phyloP scores from a whole-genome alignment of 2,113 vertebrate genomes.

The Xenopus tropicalis region UCB_Xtro_10.0 CM004444.2:14071501-14072000 shows the following conservation, averaged over 20 bases:
- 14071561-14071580: slow-evolving; percentile 33
- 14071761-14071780: slow-evolving; percentile 35
- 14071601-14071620: neutral
- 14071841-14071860: neutral
- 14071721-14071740: slow-evolving; percentile 25
- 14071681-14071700: slow-evolving; percentile 32
- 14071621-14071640: slow-evolving; percentile 4
- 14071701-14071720: slow-evolving; percentile 7
- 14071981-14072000: neutral
- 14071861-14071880: neutral
- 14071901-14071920: neutral
- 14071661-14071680: slow-evolving; percentile 38
- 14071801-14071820: neutral
- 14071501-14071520: neutral
- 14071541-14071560: slow-evolving; percentile 7
- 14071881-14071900: neutral
- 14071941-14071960: neutral
- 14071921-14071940: neutral
- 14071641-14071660: slow-evolving; percentile 28
- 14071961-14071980: too few species aligned
- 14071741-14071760: slow-evolving; percentile 28
- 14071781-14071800: slow-evolving; percentile 15
- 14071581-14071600: slow-evolving; percentile 25
- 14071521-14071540: too few species aligned
- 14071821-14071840: neutral